These are phyloP conservation scores for Batillaria attramentaria DNA, from an alignment of 1,140 invertebrate species.

Conservation along the genomic window DNA sequence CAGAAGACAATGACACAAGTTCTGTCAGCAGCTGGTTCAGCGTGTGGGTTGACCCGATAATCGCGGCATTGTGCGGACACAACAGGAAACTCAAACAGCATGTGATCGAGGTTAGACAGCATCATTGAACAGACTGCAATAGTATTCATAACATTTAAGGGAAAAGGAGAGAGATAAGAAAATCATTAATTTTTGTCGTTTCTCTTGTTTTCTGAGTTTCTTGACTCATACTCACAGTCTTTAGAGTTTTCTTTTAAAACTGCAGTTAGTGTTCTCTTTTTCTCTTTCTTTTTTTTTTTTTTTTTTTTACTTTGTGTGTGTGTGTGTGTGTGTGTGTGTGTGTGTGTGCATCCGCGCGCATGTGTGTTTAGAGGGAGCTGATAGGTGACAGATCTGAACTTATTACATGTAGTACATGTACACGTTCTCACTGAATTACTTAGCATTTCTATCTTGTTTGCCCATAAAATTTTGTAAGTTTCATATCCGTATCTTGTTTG, in stretches of 20 bases:
- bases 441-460: no score
- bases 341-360: conserved; percentile 3
- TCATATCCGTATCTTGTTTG: no score
- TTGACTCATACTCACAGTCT: background rate
- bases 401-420: no score
- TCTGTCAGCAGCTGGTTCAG: conserved; percentile 39
- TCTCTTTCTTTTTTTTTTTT: background rate
- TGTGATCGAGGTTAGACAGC: conserved; percentile 58
- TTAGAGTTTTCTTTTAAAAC: background rate
- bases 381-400: no score
- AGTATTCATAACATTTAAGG: background rate
- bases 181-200: no score
- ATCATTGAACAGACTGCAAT: background rate
- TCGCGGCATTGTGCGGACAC: conserved; percentile 48
- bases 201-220: conserved; percentile 4
- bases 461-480: no score
- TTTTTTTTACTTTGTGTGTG: background rate
- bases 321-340: conserved; percentile 6
- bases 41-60: conserved; percentile 63
- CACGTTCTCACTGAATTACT: no score
- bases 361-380: no score
- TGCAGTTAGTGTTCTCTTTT: conserved; percentile 6
- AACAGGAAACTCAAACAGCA: conserved; percentile 54
- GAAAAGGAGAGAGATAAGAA: no score
- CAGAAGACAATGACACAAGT: no score